Conservation (phyloP, 2,797 vertebrate genomes). For the Denticeps clupeoides region DNA sequence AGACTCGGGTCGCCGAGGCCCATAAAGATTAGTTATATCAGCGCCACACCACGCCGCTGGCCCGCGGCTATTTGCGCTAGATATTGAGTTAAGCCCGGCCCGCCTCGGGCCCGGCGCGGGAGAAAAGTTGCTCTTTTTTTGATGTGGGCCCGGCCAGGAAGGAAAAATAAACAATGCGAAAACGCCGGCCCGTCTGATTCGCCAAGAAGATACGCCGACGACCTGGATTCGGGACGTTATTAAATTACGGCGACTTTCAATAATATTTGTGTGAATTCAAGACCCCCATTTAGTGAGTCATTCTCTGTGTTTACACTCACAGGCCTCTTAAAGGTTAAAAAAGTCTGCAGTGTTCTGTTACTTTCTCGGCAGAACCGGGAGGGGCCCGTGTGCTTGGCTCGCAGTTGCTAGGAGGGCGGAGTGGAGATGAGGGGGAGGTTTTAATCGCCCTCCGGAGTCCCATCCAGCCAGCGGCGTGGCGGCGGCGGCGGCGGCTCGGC, state of each 20-base stretch:
- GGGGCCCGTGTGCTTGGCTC: too few relatives aligned
- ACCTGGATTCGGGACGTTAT: slow-evolving; percentile 64
- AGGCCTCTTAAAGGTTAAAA: background rate
- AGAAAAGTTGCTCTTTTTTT: slow-evolving; percentile 60
- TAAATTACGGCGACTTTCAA: slow-evolving; percentile 28
- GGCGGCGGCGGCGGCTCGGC: too few relatives aligned
- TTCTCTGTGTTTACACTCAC: background rate
- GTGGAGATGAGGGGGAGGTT: too few relatives aligned
- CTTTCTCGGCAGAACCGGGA: too few relatives aligned
- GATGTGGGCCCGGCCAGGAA: slow-evolving; percentile 66
- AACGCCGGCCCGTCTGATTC: too few relatives aligned
- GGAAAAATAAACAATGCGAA: slow-evolving; percentile 66
- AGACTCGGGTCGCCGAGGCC: slow-evolving; percentile 71
- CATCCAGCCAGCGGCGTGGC: too few relatives aligned
- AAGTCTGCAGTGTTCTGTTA: too few relatives aligned
- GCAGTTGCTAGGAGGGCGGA: too few relatives aligned
- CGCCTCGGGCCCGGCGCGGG: slow-evolving; percentile 71
- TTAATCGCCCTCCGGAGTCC: too few relatives aligned
- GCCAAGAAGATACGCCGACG: slow-evolving; percentile 69
- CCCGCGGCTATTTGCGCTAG: slow-evolving; percentile 78
- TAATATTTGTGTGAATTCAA: slow-evolving; percentile 19
- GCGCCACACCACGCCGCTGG: slow-evolving; percentile 28
- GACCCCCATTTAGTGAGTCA: slow-evolving; percentile 5
- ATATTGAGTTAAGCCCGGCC: slow-evolving; percentile 85
- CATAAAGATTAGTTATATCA: slow-evolving; percentile 69